Conservation (phyloP, 2,797 vertebrate genomes). For the Salmo trutta region DNA sequence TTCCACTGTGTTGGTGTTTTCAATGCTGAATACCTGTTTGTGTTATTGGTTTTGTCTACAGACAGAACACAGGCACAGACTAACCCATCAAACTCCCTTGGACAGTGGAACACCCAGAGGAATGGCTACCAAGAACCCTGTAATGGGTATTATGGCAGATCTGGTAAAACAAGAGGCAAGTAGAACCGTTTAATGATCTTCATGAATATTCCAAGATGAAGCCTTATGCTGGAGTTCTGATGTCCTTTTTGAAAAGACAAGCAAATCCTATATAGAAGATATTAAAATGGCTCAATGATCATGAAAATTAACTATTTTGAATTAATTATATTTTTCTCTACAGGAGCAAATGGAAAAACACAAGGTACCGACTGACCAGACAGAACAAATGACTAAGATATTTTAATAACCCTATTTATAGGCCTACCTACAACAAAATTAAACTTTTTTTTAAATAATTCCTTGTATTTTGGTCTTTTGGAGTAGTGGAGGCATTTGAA, state of each 20-base stretch:
- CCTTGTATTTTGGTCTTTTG: too few species aligned
- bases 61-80: constrained; percentile 4
- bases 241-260: not conserved
- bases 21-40: not conserved
- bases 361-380: not conserved
- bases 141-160: constrained; percentile 1
- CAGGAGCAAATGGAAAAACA: not conserved
- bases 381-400: not conserved
- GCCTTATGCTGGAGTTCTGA: too few species aligned
- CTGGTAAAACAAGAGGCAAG: constrained; percentile 46
- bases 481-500: too few species aligned
- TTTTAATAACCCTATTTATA: too few species aligned
- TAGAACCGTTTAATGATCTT: not conserved
- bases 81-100: not conserved
- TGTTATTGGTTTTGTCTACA: not conserved
- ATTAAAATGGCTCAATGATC: not conserved
- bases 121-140: constrained; percentile 26
- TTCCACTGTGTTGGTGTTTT: too few species aligned
- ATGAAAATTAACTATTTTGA: not conserved
- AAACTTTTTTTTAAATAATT: too few species aligned
- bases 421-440: too few species aligned
- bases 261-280: not conserved
- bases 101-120: not conserved
- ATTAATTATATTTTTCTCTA: not conserved
- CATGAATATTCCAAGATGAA: not conserved